Evolutionary conservation across 2,888 invertebrate genomes (phyloP), one percentile per base, ranked within the genome.

Genomic region (Agapostemon virescens): DNA sequence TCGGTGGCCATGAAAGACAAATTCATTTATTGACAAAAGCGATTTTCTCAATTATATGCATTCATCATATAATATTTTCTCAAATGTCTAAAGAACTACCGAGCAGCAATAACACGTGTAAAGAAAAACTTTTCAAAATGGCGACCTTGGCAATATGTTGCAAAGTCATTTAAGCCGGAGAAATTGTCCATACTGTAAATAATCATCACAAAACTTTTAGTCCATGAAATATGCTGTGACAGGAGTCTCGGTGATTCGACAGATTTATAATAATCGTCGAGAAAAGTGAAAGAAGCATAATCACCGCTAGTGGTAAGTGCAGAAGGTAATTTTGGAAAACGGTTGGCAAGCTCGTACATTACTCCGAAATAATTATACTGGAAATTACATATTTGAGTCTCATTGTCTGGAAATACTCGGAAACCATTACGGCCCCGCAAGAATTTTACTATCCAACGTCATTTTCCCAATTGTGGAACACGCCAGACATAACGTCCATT

Each of bases 301-400:
- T 33, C 61, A 11, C 30, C 61, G 20, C 30, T 4, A 23, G 49
- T 11, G 49, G 33, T 33, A 61, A 61, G 9, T 20, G 30, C 20
- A 11, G 17, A 61, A 33, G 30, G 30, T 30, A 61, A 61, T 61
- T 33, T 33, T 1, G 33, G 33, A 20, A 15, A 26, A 55, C 26
- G 26, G 23, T 20, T 26, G 23, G 5, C 23, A 26, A 58, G 58
- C 61, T 33, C 33, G 15, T 61, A 20, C 61, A 20, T 61, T 30
- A 36, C n/a, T 63, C 4, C n/a, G 36, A 63, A n/a, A 63, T 36
- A 63, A 63, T 63, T 36, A 36, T 36, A 63, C 36, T 13, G n/a
- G 33, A 36, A 63, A 63, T 36, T 63, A 55, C 55, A 55, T 55
- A 36, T 63, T 63, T 36, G 63, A 36, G 36, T 20, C 63, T 63